Evolutionary conservation across 2,797 vertebrate species (phyloP).

Genomic region (Telmatherina bonti): DNA sequence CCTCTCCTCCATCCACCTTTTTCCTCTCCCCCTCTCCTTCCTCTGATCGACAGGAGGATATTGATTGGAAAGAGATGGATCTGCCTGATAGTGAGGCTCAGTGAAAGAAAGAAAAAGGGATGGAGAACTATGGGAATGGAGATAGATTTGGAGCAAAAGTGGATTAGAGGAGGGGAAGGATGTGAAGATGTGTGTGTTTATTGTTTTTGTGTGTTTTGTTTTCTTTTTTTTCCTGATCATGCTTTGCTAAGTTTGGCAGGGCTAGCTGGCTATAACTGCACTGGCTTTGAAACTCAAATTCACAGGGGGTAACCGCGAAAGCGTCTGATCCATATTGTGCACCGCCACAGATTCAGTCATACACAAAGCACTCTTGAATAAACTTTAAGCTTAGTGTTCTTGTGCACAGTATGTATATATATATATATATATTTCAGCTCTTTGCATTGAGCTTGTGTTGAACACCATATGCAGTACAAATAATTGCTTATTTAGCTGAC

Average conservation of each 20-base stretch:
- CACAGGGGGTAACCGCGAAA: slow-evolving; percentile 62
- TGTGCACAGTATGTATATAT: slow-evolving; percentile 3
- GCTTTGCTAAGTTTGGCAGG: slow-evolving; percentile 65
- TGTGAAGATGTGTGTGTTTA: slow-evolving; percentile 18
- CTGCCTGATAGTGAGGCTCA: slow-evolving; percentile 71
- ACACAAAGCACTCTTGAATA: slow-evolving; percentile 28
- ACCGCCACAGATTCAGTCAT: slow-evolving; percentile 25
- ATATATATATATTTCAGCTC: slow-evolving; percentile 23
- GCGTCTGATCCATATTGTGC: slow-evolving; percentile 67
- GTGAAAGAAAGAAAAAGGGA: slow-evolving; percentile 27
- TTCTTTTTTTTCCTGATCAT: slow-evolving; percentile 54
- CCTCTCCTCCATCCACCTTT: background rate
- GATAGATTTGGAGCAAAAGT: slow-evolving; percentile 59
- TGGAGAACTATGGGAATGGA: slow-evolving; percentile 43
- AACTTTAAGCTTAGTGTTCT: slow-evolving; percentile 10
- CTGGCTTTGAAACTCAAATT: slow-evolving; percentile 65
- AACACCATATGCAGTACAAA: slow-evolving; percentile 25
- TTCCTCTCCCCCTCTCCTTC: slow-evolving; percentile 19
- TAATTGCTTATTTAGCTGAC: slow-evolving; percentile 13
- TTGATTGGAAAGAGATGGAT: slow-evolving; percentile 70
- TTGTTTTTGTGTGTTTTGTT: background rate
- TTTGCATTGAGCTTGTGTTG: slow-evolving; percentile 23
- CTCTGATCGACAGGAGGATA: slow-evolving; percentile 72
- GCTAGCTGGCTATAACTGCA: slow-evolving; percentile 55
- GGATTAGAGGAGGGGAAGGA: slow-evolving; percentile 60